Percentiles rank a stretch among this genome's conserved stretches.
These are phyloP conservation scores for Emydura subglobosa DNA, from an alignment of 2,113 vertebrate species.

Conservation along the genomic window DNA sequence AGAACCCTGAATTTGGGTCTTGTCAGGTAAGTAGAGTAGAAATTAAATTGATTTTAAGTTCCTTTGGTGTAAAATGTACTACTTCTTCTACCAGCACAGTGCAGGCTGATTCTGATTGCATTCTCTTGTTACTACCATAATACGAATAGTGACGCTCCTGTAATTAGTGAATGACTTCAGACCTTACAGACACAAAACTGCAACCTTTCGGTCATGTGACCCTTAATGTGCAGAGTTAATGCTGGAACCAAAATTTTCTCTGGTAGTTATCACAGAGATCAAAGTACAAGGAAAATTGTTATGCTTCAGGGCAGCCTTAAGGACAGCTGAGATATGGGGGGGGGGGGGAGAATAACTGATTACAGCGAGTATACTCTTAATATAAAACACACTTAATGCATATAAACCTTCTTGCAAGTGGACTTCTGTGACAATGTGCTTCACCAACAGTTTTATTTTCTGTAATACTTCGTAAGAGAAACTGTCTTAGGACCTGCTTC, in stretches of 20 bases:
- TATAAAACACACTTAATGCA: fast-evolving
- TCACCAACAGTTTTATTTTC: not conserved
- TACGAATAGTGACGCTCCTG: too few relatives aligned
- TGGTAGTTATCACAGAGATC: not conserved
- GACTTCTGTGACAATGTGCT: not conserved
- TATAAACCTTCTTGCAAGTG: too few relatives aligned
- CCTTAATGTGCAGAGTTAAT: not conserved
- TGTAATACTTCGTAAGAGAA: not conserved
- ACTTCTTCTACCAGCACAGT: too few relatives aligned
- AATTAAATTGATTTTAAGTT: too few relatives aligned
- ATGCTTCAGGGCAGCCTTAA: fast-evolving
- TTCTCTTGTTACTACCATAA: too few relatives aligned
- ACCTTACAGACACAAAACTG: too few relatives aligned
- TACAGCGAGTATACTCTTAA: not conserved
- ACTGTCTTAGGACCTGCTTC: not conserved
- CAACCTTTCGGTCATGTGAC: too few relatives aligned
- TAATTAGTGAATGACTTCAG: too few relatives aligned
- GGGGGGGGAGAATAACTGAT: not conserved
- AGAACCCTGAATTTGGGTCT: too few relatives aligned
- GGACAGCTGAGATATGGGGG: not conserved
- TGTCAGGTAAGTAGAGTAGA: too few relatives aligned
- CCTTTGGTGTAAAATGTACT: too few relatives aligned
- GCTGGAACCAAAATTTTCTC: not conserved
- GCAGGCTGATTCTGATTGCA: too few relatives aligned
- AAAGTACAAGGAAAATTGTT: fast-evolving